phyloP scores from a whole-genome alignment of 2,888 invertebrate genomes.

The Tromatobia lineatoria region DNA sequence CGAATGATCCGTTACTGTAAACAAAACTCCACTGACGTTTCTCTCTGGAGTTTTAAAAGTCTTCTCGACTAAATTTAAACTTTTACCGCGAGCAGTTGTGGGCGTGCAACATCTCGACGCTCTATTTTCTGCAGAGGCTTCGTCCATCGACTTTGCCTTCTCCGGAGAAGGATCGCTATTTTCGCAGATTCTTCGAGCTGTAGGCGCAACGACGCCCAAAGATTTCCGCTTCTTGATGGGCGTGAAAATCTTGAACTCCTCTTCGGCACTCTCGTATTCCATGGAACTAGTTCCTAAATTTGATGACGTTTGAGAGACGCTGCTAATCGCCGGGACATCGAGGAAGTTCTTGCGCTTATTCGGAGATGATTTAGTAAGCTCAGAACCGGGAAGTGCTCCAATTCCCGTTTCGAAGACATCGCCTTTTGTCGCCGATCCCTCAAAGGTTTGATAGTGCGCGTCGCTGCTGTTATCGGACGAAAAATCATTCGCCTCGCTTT shows the following conservation, averaged over 20 bases:
- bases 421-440: slow-evolving; percentile 23
- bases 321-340: slow-evolving; percentile 10
- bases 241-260: slow-evolving; percentile 80
- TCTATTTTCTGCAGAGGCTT: slow-evolving; percentile 1
- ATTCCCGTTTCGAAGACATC: slow-evolving; percentile 36
- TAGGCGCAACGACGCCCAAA: slow-evolving; percentile 37
- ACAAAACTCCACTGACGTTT: slow-evolving; percentile 5
- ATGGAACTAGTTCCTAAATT: slow-evolving; percentile 50
- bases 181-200: slow-evolving; percentile 53
- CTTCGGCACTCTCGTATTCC: slow-evolving; percentile 70
- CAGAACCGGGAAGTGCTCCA: slow-evolving; percentile 24
- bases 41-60: slow-evolving; percentile 39
- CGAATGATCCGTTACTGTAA: slow-evolving; percentile 42
- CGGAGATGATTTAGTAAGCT: slow-evolving; percentile 54
- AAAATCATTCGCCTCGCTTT: slow-evolving; percentile 24
- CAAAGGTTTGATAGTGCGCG: slow-evolving; percentile 45
- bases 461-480: slow-evolving; percentile 51
- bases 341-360: slow-evolving; percentile 65
- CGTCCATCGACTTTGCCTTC: slow-evolving; percentile 8
- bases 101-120: slow-evolving; percentile 59
- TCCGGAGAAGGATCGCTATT: slow-evolving; percentile 22
- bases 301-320: slow-evolving; percentile 23
- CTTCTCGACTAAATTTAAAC: neutral
- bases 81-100: slow-evolving; percentile 23
- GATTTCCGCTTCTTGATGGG: slow-evolving; percentile 79